These are phyloP conservation scores for Trisateles emortualis DNA, from an alignment of 2,888 invertebrate genomes.

Conservation along the genomic window DNA sequence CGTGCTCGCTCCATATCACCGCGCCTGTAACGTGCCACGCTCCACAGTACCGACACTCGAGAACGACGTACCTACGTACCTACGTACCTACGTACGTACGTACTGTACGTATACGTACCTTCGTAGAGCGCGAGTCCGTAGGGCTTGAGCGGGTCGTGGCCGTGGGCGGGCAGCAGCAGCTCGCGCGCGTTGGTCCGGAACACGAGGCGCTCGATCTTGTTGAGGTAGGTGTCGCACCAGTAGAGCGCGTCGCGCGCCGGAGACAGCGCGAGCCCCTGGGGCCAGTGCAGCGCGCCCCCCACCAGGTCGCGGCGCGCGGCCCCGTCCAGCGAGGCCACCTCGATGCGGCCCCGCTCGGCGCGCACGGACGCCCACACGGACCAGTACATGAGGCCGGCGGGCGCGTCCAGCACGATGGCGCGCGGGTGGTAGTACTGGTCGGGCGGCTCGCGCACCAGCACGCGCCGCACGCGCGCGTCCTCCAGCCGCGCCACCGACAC, in stretches of 20 bases:
- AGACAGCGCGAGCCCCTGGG: conserved; percentile 89
- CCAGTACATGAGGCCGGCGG: conserved; percentile 90
- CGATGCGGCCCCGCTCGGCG: conserved; percentile 86
- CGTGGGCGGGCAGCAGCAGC: conserved; percentile 76
- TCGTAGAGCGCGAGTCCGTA: conserved; percentile 89
- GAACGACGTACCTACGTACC: too few relatives aligned
- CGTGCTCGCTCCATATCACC: conserved; percentile 91
- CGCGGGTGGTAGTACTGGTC: conserved; percentile 88
- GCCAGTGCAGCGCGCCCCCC: conserved; percentile 88
- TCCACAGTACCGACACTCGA: too few relatives aligned
- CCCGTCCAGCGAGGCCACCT: conserved; percentile 92
- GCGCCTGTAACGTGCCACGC: conserved; percentile 76
- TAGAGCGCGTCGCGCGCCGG: conserved; percentile 58
- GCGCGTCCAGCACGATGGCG: conserved; percentile 89
- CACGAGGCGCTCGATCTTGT: conserved; percentile 87
- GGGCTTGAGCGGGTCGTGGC: conserved; percentile 86
- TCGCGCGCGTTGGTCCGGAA: conserved; percentile 67
- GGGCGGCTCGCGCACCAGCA: conserved; percentile 88
- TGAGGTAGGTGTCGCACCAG: conserved; percentile 90
- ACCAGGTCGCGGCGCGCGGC: conserved; percentile 86
- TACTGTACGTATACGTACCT: conserved; percentile 47
- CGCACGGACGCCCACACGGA: conserved; percentile 88
- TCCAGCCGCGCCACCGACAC: conserved; percentile 90
- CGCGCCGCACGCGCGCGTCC: conserved; percentile 82
- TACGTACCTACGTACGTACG: too few relatives aligned